A percentile compares a stretch with the other conserved stretches of the same genome.
Conservation (phyloP, 2,888 invertebrate species). For the Protula sp. region DNA sequence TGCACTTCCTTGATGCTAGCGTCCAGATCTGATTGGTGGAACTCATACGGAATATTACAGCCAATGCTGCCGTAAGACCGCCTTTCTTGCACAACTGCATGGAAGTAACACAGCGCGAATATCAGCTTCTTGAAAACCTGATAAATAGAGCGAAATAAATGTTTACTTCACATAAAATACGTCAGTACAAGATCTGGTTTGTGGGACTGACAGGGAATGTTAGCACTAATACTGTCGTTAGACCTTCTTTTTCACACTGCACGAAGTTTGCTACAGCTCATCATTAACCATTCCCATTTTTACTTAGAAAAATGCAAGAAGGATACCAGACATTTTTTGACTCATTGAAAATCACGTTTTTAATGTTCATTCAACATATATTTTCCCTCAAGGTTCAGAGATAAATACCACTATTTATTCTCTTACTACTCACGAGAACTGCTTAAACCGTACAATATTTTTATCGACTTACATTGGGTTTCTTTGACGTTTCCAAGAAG, state of each 20-base stretch:
- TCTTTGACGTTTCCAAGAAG: conserved; percentile 66
- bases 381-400: too few species aligned
- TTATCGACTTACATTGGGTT: conserved; percentile 52
- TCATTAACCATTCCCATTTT: too few species aligned
- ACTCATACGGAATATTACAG: conserved; percentile 56
- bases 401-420: too few species aligned
- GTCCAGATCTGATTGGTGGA: conserved; percentile 55
- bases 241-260: not conserved
- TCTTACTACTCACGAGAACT: too few species aligned
- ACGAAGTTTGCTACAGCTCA: too few species aligned
- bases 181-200: not conserved
- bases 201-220: not conserved
- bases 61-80: conserved; percentile 54
- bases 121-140: conserved; percentile 64
- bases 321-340: too few species aligned
- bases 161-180: not conserved
- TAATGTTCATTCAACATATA: too few species aligned
- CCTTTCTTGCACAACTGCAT: conserved; percentile 54
- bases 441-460: too few species aligned
- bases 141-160: conserved; percentile 5
- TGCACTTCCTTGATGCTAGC: conserved; percentile 52
- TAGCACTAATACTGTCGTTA: not conserved
- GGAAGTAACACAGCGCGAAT: conserved; percentile 55
- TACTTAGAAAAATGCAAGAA: too few species aligned
- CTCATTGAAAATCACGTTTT: too few species aligned